Evolutionary conservation across 2,888 invertebrate genomes (phyloP).

Genomic region (Sarcophaga variegata): DNA sequence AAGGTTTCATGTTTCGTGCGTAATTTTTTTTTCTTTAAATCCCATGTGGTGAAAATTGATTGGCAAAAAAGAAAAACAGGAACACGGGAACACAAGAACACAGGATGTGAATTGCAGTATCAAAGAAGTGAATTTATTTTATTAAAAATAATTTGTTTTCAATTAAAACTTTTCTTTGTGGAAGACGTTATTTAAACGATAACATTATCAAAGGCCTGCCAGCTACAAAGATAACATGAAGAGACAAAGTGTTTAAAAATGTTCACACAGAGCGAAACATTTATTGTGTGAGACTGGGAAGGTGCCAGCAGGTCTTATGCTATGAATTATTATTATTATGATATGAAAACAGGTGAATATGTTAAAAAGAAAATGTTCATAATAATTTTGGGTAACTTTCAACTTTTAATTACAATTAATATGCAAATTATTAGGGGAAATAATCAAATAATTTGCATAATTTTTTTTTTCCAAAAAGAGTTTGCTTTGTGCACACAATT

Average conservation of each 20-base stretch:
- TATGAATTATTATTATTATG: neutral
- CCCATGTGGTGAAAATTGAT: slow-evolving; percentile 24
- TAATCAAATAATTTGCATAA: slow-evolving; percentile 58
- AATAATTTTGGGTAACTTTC: slow-evolving; percentile 37
- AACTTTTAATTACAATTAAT: slow-evolving; percentile 61
- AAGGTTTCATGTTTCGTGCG: no score
- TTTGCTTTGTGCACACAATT: no score
- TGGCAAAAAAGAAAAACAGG: neutral
- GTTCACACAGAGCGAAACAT: neutral
- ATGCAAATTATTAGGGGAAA: slow-evolving; percentile 35
- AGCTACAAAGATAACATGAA: neutral
- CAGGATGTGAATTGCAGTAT: neutral
- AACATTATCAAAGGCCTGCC: slow-evolving; percentile 11
- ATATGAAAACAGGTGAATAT: slow-evolving; percentile 25
- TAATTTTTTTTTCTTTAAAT: neutral
- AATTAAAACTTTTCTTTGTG: slow-evolving; percentile 1
- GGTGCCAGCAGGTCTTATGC: no score
- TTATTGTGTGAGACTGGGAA: no score
- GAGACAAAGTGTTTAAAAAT: no score
- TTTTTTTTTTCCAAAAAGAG: neutral
- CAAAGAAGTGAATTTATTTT: no score
- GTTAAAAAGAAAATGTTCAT: slow-evolving; percentile 6
- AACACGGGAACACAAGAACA: neutral
- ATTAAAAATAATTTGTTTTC: slow-evolving; percentile 8
- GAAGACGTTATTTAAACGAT: neutral